phyloP scores from a whole-genome alignment of 2,888 invertebrate genomes.

The Pilophorus perplexus region DNA sequence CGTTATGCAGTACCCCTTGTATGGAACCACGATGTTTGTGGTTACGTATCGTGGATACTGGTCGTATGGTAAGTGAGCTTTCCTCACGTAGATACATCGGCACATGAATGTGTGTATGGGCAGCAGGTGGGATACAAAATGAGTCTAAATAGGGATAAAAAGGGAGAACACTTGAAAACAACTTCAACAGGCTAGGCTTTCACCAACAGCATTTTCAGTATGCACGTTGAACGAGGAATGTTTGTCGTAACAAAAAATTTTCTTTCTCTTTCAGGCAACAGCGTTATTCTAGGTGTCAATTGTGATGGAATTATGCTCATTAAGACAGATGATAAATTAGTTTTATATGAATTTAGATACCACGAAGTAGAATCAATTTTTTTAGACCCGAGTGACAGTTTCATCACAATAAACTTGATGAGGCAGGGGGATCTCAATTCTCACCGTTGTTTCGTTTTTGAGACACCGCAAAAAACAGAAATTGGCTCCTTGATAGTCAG shows the following conservation, averaged over 20 bases:
- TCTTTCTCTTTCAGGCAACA: conserved; percentile 53
- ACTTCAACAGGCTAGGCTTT: too few species aligned
- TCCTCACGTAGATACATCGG: too few species aligned
- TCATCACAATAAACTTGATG: conserved; percentile 83
- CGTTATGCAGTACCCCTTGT: conserved; percentile 94
- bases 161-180: neutral
- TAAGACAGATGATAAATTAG: conserved; percentile 86
- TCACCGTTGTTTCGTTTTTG: conserved; percentile 88
- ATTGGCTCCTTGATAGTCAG: conserved; percentile 89
- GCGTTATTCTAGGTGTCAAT: conserved; percentile 76
- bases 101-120: too few species aligned
- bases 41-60: conserved; percentile 92
- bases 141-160: too few species aligned
- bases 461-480: conserved; percentile 84
- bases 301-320: conserved; percentile 88
- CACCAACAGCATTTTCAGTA: neutral
- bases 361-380: conserved; percentile 86
- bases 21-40: conserved; percentile 81
- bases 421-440: conserved; percentile 62
- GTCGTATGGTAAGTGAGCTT: conserved; percentile 69
- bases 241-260: neutral
- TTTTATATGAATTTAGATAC: conserved; percentile 87
- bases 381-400: conserved; percentile 87
- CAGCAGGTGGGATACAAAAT: too few species aligned
- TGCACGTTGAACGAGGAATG: neutral